Base-by-base conservation (phyloP, 2,888 invertebrate species). In the Electrophaes corylata region DNA sequence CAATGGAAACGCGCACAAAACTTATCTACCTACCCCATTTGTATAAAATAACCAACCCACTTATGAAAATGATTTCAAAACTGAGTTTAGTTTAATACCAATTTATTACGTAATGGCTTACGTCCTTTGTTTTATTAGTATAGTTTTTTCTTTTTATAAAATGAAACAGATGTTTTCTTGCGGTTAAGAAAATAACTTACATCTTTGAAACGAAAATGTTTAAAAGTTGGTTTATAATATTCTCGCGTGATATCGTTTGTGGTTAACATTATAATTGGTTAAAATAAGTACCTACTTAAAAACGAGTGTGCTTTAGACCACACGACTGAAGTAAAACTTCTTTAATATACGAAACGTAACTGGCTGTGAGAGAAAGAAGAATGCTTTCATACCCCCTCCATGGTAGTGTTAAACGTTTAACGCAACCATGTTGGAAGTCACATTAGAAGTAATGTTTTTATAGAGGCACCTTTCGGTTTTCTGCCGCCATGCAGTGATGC, bases 11-110 rank as follows among this genome's bases (percentile, higher is more conserved):
- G 26, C 55, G 19, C 73, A 3, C 41, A 3, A 43, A 57, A 69
- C 73, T 72, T 29, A 20, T n/a, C n/a, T 73, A 73, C 70, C 53
- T 44, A 58, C 81, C 79, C 79, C 71, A 79, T 80, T 83, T 79
- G 57, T 70, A 71, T 71, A 76, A 73, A 67, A 75, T 69, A 78
- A 83, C 62, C 62, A 39, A 53, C 57, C 63, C 67, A 67, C 66
- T 67, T 65, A 67, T 49, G 51, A 53, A 61, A 47, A 62, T 64
- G 57, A 57, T 54, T 63, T 49, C 37, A 31, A 56, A 60, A 57
- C 43, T 16, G 48, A 53, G 57, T 50, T 57, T 49, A 55, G 55
- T 62, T 65, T 62, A 63, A 67, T 63, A 65, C 8, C 63, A 62
- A 63, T 73, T 72, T 73, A 71, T 72, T 71, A 73, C 64, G 66